Evolutionary conservation across 1,140 invertebrate genomes (phyloP), one percentile per base, ranked within the genome.

Genomic region (Orussus abietinus): DNA sequence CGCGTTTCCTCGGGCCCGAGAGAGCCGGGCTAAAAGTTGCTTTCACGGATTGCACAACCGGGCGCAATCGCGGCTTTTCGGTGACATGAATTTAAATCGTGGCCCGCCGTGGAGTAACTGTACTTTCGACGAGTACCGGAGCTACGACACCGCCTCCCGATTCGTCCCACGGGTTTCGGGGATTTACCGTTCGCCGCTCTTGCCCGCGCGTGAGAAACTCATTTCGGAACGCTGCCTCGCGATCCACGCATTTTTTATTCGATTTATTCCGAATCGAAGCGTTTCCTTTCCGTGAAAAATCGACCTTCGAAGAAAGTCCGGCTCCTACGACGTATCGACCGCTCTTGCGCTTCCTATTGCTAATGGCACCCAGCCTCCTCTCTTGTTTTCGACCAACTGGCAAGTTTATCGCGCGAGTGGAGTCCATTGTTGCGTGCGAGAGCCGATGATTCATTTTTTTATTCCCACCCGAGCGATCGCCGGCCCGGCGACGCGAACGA

Each of bases 11-110:
- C 21, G 39, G 26, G 34, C 41, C 13, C 19, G 22, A 47, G 29
- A 55, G 53, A 37, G 28, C 42, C 35, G 45, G 45, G 39, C 25
- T 25, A 29, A 45, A 53, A 49, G 55, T 47, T 38, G 55, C 61
- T 61, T 64, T 64, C 58, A 58, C 61, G 53, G 41, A 56, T 64
- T 64, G 53, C 56, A 49, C 56, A 63, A 63, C 38, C 17, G 39
- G 25, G 41, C 45, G 49, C 47, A 57, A 54, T 45, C 47, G 38
- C 49, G 33, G 41, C 48, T 51, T 59, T 59, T 57, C 51, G 57
- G 51, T 47, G 52, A 53, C 49, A 45, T 51, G 57, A 59, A 57
- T 59, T 59, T 57, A 51, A 59, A 59, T 52, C 39, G 6, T 6
- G 22, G 6, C 22, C n/a, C 22, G 6, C n/a, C 22, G 22, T n/a